Evolutionary conservation across 2,113 vertebrate species (phyloP).

Genomic region (Rhizomys pruinosus): DNA sequence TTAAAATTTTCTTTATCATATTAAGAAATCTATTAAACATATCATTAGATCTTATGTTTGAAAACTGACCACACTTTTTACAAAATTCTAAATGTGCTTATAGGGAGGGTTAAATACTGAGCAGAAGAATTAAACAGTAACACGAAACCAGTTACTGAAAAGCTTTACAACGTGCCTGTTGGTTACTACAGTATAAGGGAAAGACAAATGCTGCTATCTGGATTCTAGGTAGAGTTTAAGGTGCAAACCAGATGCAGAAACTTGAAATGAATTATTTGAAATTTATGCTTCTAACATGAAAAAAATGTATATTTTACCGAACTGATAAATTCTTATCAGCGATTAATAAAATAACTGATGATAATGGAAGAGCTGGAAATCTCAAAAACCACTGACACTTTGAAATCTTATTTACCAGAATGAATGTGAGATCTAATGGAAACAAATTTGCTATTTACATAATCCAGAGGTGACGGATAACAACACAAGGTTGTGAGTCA

Average conservation of each 20-base stretch:
- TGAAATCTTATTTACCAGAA: conserved; percentile 68
- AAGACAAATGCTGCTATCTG: neutral
- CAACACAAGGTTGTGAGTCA: conserved; percentile 67
- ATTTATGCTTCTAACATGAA: conserved; percentile 9
- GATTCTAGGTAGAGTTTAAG: neutral
- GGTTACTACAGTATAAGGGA: neutral
- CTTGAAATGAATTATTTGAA: neutral
- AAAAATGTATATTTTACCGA: neutral
- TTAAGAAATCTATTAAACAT: conserved; percentile 36
- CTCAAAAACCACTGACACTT: conserved; percentile 63
- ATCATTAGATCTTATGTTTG: conserved; percentile 29
- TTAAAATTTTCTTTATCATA: conserved; percentile 42
- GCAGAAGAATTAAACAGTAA: neutral
- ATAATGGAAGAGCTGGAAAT: conserved; percentile 20
- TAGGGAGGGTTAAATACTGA: conserved; percentile 16
- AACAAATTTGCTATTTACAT: conserved; percentile 76
- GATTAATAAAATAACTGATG: conserved; percentile 33
- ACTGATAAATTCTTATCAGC: conserved; percentile 36
- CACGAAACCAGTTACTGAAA: conserved; percentile 15
- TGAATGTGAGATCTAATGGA: conserved; percentile 64
- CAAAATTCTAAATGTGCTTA: neutral
- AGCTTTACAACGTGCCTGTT: neutral
- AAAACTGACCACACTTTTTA: conserved; percentile 39
- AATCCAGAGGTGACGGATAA: conserved; percentile 71
- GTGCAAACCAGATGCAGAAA: neutral